Percentiles rank a stretch among this genome's conserved stretches.
phyloP scores from a whole-genome alignment of 2,797 vertebrate species.

The Helicolenus hilgendorfi region DNA sequence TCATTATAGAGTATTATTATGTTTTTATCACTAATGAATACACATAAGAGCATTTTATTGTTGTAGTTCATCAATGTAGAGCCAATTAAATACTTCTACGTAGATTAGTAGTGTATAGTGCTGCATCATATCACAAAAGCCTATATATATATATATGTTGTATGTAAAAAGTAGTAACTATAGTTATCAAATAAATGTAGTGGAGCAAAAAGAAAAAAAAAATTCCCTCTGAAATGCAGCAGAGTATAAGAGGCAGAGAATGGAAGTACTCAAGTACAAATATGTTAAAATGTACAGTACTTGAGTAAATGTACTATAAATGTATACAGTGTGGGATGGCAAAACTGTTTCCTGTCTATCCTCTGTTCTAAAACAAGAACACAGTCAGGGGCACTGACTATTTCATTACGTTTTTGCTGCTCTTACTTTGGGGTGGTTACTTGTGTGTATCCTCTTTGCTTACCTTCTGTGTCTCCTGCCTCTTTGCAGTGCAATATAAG shows the following conservation, averaged over 20 bases:
- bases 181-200: background rate
- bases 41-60: background rate
- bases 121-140: background rate
- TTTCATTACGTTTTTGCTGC: conserved; percentile 1
- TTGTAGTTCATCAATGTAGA: background rate
- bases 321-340: background rate
- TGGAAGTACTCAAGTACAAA: background rate
- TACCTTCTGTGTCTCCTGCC: conserved; percentile 9
- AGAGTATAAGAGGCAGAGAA: background rate
- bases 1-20: background rate
- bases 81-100: background rate
- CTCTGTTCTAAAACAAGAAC: background rate
- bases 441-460: conserved; percentile 26
- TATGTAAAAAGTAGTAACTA: background rate
- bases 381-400: background rate
- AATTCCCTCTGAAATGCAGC: background rate
- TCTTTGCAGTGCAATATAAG: conserved; percentile 2
- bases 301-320: background rate
- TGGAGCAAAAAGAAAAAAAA: background rate
- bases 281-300: background rate
- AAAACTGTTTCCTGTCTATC: background rate
- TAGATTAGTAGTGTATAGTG: background rate
- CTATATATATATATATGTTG: too few species aligned
- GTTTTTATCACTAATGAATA: background rate
- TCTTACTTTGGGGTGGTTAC: background rate